Percentiles rank a stretch among this genome's conserved stretches.
Conservation (phyloP, 1,140 invertebrate genomes). For the Leptinotarsa lineolata region DNA sequence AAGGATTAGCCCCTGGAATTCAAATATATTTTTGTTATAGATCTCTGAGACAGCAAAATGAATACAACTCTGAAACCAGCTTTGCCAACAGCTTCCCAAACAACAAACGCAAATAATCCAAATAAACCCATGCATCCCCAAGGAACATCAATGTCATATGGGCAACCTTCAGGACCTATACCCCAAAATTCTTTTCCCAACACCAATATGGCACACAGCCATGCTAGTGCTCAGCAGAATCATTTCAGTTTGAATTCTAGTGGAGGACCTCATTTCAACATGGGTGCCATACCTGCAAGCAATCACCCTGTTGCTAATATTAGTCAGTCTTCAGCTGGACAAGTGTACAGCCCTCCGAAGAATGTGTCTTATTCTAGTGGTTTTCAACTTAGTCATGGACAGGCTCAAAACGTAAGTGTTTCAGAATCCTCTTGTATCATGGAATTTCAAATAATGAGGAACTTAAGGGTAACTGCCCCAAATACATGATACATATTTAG, state of each 20-base stretch:
- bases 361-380: slow-evolving; percentile 37
- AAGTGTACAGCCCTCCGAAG: slow-evolving; percentile 33
- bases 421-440: not conserved
- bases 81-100: slow-evolving; percentile 58
- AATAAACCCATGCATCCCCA: slow-evolving; percentile 45
- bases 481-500: too few relatives aligned
- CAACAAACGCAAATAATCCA: slow-evolving; percentile 37
- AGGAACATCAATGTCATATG: slow-evolving; percentile 39
- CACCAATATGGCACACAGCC: slow-evolving; percentile 35
- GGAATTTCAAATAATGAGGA: too few relatives aligned
- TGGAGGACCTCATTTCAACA: slow-evolving; percentile 33
- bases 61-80: slow-evolving; percentile 63
- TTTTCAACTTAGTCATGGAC: slow-evolving; percentile 32
- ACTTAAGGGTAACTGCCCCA: too few relatives aligned
- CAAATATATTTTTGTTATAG: not conserved
- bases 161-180: slow-evolving; percentile 40
- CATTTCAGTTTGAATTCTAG: slow-evolving; percentile 43
- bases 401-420: slow-evolving; percentile 35
- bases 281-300: slow-evolving; percentile 38
- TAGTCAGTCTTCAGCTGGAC: slow-evolving; percentile 28
- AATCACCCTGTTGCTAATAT: slow-evolving; percentile 42
- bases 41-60: slow-evolving; percentile 51
- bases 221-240: slow-evolving; percentile 38
- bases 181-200: slow-evolving; percentile 45
- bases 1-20: too few relatives aligned